Conservation (phyloP, 1,140 invertebrate species). For the Eueides isabella region DNA sequence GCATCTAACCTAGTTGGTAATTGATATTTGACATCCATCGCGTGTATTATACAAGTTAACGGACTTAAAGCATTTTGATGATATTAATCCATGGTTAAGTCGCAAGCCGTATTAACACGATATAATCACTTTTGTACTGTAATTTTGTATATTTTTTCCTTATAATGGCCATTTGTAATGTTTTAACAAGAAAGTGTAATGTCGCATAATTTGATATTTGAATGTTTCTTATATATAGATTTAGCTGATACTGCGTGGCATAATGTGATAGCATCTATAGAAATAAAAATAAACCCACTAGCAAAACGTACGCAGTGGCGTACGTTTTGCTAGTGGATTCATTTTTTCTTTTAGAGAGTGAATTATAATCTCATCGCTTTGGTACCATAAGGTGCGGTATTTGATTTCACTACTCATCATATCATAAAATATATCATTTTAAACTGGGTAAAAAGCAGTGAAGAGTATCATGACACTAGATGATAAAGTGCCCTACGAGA, state of each 20-base stretch:
- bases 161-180: conserved; percentile 1
- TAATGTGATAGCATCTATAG: no score
- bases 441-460: no score
- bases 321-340: no score
- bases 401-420: no score
- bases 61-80: conserved; percentile 20
- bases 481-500: no score
- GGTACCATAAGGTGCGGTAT: no score
- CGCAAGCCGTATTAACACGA: conserved; percentile 11
- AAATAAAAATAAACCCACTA: no score
- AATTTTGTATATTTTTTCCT: conserved; percentile 9
- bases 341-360: no score
- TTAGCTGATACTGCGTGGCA: neutral
- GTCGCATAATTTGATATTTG: neutral
- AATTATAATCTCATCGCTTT: no score
- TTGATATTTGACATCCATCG: conserved; percentile 20
- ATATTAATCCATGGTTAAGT: conserved; percentile 20
- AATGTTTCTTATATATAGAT: neutral
- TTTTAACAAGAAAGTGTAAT: conserved; percentile 1
- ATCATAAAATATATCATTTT: no score
- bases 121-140: conserved; percentile 10
- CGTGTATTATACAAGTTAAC: conserved; percentile 21
- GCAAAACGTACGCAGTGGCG: no score
- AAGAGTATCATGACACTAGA: no score
- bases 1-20: conserved; percentile 17